Evolutionary conservation across 2,888 invertebrate genomes (phyloP).

Genomic region (Geophilus truncorum): DNA sequence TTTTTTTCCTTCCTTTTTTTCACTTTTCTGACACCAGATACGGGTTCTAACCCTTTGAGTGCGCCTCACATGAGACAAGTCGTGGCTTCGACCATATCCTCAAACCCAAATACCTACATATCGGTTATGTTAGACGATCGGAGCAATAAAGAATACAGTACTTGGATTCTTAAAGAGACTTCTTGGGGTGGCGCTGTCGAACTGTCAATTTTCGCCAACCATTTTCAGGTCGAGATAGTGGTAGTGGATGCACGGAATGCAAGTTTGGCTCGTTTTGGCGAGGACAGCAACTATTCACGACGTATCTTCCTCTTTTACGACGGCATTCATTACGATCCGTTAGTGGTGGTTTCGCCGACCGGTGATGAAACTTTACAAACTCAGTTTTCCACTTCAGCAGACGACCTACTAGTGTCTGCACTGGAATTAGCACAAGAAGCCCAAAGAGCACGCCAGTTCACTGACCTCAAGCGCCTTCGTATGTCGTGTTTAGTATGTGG

Average conservation of each 20-base stretch:
- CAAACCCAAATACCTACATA: slow-evolving; percentile 69
- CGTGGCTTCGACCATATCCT: slow-evolving; percentile 75
- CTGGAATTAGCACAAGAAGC: slow-evolving; percentile 81
- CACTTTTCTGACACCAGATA: slow-evolving; percentile 51
- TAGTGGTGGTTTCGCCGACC: slow-evolving; percentile 74
- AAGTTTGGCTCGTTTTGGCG: slow-evolving; percentile 87
- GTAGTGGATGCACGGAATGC: slow-evolving; percentile 88
- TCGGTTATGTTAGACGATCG: slow-evolving; percentile 75
- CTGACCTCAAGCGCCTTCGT: slow-evolving; percentile 80
- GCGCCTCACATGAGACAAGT: slow-evolving; percentile 75
- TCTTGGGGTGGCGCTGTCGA: slow-evolving; percentile 98
- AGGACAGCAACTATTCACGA: slow-evolving; percentile 76
- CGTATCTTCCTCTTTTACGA: slow-evolving; percentile 86
- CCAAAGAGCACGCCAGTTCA: slow-evolving; percentile 81
- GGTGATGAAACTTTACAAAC: slow-evolving; percentile 44
- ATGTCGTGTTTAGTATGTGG: slow-evolving; percentile 79
- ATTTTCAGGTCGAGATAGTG: slow-evolving; percentile 85
- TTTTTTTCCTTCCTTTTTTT: slow-evolving; percentile 23
- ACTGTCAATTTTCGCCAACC: slow-evolving; percentile 74
- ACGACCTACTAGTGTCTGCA: slow-evolving; percentile 68
- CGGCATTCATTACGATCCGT: slow-evolving; percentile 93
- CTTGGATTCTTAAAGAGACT: slow-evolving; percentile 81
- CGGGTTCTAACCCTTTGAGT: slow-evolving; percentile 64
- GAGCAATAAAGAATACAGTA: slow-evolving; percentile 76
- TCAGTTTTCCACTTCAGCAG: slow-evolving; percentile 66